Conservation (phyloP, 2,113 vertebrate genomes). For the Halichoerus grypus region DNA sequence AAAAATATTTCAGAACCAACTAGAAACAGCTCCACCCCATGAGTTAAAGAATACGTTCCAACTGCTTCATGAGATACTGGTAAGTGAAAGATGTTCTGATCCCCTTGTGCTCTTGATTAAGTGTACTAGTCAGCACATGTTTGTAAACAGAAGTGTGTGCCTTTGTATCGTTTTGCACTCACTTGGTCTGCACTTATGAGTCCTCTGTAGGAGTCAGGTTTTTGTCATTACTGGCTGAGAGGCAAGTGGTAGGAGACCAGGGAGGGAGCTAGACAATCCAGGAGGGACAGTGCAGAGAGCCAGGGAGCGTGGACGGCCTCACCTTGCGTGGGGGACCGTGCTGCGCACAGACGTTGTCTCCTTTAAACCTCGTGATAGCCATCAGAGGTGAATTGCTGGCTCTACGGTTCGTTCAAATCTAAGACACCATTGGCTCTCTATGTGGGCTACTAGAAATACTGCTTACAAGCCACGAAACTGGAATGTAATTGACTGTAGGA, state of each 20-base stretch:
- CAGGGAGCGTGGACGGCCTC: fast-evolving
- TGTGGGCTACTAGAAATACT: neutral
- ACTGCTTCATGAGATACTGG: conserved; percentile 96
- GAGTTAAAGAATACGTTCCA: conserved; percentile 98
- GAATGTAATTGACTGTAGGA: neutral
- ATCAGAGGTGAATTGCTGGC: neutral
- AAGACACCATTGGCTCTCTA: neutral
- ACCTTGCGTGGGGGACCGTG: fast-evolving
- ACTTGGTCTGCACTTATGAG: neutral
- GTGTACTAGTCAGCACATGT: neutral
- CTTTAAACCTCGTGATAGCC: neutral
- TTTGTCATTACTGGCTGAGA: neutral
- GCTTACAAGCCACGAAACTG: neutral
- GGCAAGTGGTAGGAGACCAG: neutral
- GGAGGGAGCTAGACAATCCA: neutral
- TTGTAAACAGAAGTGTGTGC: neutral
- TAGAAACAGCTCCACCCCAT: conserved; percentile 97
- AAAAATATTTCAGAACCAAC: conserved; percentile 91
- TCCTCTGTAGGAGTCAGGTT: neutral
- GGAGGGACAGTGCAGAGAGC: neutral
- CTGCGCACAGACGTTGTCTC: neutral
- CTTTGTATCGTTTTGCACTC: neutral
- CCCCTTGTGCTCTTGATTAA: neutral
- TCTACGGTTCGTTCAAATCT: neutral
- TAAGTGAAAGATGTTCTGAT: conserved; percentile 83